Evolutionary conservation across 2,113 vertebrate genomes (phyloP), one percentile per base, ranked within the genome.

Genomic region (Psophia crepitans): DNA sequence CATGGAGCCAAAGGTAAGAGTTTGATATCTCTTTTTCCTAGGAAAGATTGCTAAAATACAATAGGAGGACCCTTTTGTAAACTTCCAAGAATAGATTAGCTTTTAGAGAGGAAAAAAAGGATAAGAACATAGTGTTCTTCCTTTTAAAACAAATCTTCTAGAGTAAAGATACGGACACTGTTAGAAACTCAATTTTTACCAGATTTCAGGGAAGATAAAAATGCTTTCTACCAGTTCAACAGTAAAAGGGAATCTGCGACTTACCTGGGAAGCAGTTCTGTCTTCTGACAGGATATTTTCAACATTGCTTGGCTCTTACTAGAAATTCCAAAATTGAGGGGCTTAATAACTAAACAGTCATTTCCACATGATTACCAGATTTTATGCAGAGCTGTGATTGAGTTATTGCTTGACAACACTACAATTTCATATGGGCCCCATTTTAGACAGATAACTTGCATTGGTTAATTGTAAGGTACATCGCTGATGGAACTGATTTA

Each of bases 401-500:
- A 87, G 54, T 91, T 96, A 85, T 84, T 83, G 23, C 78, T 93
- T 95, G 87, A 91, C 76, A 57, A 81, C 80, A 93, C 79, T 86
- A 69, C 54, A 88, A 60, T 92, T 87, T 87, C n/a, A 28, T 82
- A 22, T 48, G 58, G n/a, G 26, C 64, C 54, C 53, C 78, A 65
- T 89, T 96, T 95, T 84, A 90, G 49, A 24, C 19, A 92, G 93
- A 95, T 92, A 93, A 84, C 54, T 92, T 77, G 58, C 74, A 93
- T 95, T 93, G 83, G 84, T 95, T 96, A 95, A 92, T 97, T 96
- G 81, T 68, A 93, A 93, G 85, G 70, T 66, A 93, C 77, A 70
- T 70, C 46, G 0, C 88, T 76, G 37, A 71, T 95, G 78, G 83
- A 93, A 87, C 56, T 88, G 58, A 96, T 96, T 93, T 92, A 83